Evolutionary conservation across 1,140 invertebrate species (phyloP), one percentile per base, ranked within the genome.

Genomic region (Spodoptera litura): DNA sequence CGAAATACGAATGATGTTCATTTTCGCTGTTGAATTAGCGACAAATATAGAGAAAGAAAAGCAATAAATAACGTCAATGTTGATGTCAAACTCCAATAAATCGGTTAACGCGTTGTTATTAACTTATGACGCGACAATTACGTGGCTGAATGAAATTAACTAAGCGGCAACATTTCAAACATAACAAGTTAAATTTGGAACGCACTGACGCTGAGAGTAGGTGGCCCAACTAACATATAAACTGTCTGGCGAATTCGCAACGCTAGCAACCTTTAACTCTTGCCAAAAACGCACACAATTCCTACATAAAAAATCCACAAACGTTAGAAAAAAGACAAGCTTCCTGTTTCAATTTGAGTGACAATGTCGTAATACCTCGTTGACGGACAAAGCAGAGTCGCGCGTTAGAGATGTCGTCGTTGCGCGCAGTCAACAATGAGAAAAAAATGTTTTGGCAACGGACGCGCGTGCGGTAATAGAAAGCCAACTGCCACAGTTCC

Each of bases 371-470:
- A 78, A 83, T 73, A 76, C 58, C 55, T 15, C 71, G 78, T 77
- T 88, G 88, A 92, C 72, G 64, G 85, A 90, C 84, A 77, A 84
- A 79, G 74, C 86, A 88, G 78, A 89, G 87, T 89, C 62, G 83
- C 81, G 79, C 78, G 82, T 86, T 88, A 80, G 88, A 84, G 83
- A 84, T 64, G 38, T 66, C 62, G 62, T 58, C 71, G 79, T 80
- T 68, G 79, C 78, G 81, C 83, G 73, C 86, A 88, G 81, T 88
- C 85, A 91, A 90, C 84, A 91, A 89, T 89, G 84, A 91, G 87
- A 88, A 90, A 91, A 85, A 85, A 83, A 85, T 78, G 52, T 83
- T 80, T 91, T 93, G 91, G 92, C 91, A 92, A 90, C 79, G 83
- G 83, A 66, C 74, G 52, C 83, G 75, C 80, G 73, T 82, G 84